Base-by-base conservation (phyloP, 2,113 vertebrate species). In the Silurus asotus region DNA sequence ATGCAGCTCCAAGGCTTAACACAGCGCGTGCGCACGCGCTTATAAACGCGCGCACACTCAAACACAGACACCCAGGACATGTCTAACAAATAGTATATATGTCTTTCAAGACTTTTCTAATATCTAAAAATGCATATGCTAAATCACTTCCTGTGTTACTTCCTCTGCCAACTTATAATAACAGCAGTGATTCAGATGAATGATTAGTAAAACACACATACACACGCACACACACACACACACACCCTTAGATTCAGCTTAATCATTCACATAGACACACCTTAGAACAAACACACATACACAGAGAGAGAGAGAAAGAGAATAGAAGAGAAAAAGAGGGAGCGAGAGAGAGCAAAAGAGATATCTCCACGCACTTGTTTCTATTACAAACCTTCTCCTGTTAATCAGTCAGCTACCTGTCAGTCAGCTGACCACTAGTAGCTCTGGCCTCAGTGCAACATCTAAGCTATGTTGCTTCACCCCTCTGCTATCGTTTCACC, bases 231-330 rank as follows among this genome's bases (percentile, higher is more conserved):
- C 37, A 2, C 37, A 37, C 37, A 37, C 37, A 37, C 37, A 37
- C 37, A 80, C 58, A 61, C 77, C 77, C 28, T 61, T 17, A 8
- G 48, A 28, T 61, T 61, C 15, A 45, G 77, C 56, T 80, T 80
- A 80, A 80, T 61, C 56, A 80, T 80, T 80, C 77, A 80, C 77
- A 79, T 2, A 80, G 37, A 80, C 56, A 80, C 77, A 80, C 77
- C 77, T 79, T 79, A 37, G 55, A 79, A 37, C 55, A 78, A 13
- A 61, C 56, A 80, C 5, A 78, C 4, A 78, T 0, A 17, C 2
- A 56, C 13, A 17, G 5, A 25, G 75, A 77, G 53, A 77, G 20
- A 76, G 49, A 76, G 74, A 76, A 55, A 78, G 53, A 78, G 55
- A 56, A 79, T 4, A 79, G 77, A 5, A n/a, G 48, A 75, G 9